Evolutionary conservation across 1,140 invertebrate genomes (phyloP), one percentile per base, ranked within the genome.

Genomic region (Nasonia giraulti): DNA sequence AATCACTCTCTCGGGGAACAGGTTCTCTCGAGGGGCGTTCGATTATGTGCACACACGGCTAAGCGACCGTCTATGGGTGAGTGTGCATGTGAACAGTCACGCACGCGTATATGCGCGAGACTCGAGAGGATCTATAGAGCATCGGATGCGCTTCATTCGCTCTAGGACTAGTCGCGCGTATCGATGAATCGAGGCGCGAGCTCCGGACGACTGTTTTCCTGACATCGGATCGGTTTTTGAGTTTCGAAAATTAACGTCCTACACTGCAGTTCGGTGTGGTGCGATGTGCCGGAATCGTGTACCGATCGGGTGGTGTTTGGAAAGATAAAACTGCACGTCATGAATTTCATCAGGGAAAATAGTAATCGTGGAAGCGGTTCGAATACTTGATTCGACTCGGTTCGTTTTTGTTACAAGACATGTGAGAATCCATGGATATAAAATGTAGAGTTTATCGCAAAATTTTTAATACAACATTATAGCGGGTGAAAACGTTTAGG

Each of bases 111-210:
- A 14, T 27, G 7, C n/a, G 2, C 31, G 27, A 7, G 31, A 37
- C 33, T 20, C 20, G 14, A 55, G 50, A 55, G 50, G 20, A 17
- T 55, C 50, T 20, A 20, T 55, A 20, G 23, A 50, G 23, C 11
- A 76, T 10, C 47, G 50, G 10, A 6, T 82, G 69, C 33, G 14
- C 33, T 73, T 31, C 44, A 74, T 20, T 55, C 37, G 33, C 73
- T 62, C 27, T 80, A 7, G 27, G 17, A 47, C 0, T 80, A 37
- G 23, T n/a, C n/a, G 14, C 33, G 40, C 7, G 17, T n/a, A 68
- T 66, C n/a, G 27, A 82, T 82, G 44, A 66, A 44, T 82, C 33
- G 12, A 31, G 69, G 47, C 73, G 55, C 71, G 73, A 68, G 73
- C 17, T 55, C 23, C 27, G 14, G 27, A 20, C 73, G 55, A 4